Conservation (phyloP, 2,113 vertebrate genomes). For the Toxotes jaculatrix region DNA sequence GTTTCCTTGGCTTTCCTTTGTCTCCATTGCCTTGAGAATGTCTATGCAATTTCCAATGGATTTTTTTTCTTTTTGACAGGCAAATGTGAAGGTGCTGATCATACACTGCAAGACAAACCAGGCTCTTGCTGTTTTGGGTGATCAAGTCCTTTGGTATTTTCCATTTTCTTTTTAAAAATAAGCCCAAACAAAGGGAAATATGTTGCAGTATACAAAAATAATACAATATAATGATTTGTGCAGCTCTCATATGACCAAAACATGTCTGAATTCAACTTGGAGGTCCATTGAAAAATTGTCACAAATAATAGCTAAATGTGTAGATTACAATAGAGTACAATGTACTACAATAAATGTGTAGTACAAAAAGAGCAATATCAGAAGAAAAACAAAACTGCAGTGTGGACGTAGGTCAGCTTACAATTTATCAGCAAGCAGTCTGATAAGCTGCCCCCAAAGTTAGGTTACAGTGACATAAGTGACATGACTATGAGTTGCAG, state of each 20-base stretch:
- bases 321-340: neutral
- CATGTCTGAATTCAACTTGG: neutral
- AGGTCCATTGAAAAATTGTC: neutral
- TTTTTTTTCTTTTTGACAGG: constrained; percentile 77
- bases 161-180: neutral
- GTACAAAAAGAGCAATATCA: neutral
- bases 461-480: too few species aligned
- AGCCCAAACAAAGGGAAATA: neutral
- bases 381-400: too few species aligned
- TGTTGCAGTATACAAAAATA: neutral
- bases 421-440: too few species aligned
- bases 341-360: constrained; percentile 1
- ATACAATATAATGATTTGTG: neutral
- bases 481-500: too few species aligned
- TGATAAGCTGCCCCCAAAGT: too few species aligned
- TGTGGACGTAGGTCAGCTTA: too few species aligned
- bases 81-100: constrained; percentile 87
- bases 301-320: neutral
- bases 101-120: constrained; percentile 90
- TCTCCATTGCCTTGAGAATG: neutral
- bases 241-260: neutral
- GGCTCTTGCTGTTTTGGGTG: constrained; percentile 86
- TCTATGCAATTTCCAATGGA: neutral
- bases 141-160: constrained; percentile 87
- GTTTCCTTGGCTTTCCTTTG: neutral